These are phyloP conservation scores for Sympetrum striolatum DNA, from an alignment of 2,888 invertebrate genomes.

Conservation along the genomic window DNA sequence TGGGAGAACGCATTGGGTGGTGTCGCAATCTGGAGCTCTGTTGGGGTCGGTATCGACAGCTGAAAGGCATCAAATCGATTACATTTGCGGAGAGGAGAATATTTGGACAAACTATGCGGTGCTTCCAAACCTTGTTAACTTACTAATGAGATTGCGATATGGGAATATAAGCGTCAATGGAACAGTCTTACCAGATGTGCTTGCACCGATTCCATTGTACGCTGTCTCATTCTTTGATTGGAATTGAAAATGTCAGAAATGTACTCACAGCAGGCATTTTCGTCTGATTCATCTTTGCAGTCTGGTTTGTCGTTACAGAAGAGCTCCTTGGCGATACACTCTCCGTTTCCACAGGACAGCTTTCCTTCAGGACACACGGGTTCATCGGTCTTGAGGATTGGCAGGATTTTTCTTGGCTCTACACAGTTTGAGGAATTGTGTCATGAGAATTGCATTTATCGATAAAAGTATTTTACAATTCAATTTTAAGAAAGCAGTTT, in stretches of 20 bases:
- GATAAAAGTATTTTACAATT: not conserved
- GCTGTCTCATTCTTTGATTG: no score
- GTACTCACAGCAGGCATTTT: slow-evolving; percentile 92
- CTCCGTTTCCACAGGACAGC: slow-evolving; percentile 89
- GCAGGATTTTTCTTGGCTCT: slow-evolving; percentile 90
- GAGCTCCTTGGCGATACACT: slow-evolving; percentile 88
- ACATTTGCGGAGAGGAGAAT: no score
- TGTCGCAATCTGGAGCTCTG: slow-evolving; percentile 89
- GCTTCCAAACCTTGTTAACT: no score
- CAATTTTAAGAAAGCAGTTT: not conserved
- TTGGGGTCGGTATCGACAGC: slow-evolving; percentile 91
- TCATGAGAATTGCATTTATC: not conserved
- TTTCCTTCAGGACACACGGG: slow-evolving; percentile 91
- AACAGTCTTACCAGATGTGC: no score
- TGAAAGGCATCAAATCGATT: slow-evolving; percentile 57
- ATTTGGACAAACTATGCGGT: no score
- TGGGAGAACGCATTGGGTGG: slow-evolving; percentile 84
- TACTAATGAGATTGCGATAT: no score
- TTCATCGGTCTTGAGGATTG: slow-evolving; percentile 90
- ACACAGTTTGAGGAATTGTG: slow-evolving; percentile 51
- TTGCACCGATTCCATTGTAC: no score
- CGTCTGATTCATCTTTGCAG: slow-evolving; percentile 93
- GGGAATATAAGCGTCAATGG: no score
- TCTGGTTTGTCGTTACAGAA: slow-evolving; percentile 94
- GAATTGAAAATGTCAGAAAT: not conserved